Conservation (phyloP, 2,113 vertebrate species). For the Myrmecophaga tridactyla region DNA sequence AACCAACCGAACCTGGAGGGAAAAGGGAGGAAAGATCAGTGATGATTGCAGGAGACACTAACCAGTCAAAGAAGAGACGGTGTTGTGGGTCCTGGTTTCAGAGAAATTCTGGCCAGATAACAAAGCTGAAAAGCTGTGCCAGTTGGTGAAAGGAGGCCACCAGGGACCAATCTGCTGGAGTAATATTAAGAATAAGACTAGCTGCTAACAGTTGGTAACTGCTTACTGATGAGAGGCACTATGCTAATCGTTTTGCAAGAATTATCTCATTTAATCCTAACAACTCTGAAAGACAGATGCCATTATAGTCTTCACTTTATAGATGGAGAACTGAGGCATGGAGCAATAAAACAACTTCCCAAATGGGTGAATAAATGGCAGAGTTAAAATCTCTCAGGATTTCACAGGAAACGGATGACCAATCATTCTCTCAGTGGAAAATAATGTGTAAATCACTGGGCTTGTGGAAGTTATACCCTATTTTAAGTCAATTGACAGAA, state of each 20-base stretch:
- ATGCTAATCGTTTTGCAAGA: constrained; percentile 4
- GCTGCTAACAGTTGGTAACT: not conserved
- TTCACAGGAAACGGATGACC: not conserved
- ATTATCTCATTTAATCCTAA: not conserved
- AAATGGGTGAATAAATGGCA: constrained; percentile 2
- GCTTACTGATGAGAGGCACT: not conserved
- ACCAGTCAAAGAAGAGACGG: not conserved
- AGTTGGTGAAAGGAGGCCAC: not conserved
- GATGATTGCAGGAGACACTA: constrained; percentile 1
- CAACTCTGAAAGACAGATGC: not conserved
- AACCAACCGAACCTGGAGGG: not conserved
- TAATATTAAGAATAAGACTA: not conserved
- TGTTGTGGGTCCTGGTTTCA: not conserved
- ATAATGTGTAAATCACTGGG: not conserved
- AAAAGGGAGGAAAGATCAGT: not conserved
- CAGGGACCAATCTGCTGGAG: not conserved
- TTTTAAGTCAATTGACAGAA: not conserved
- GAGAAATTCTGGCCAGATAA: constrained; percentile 10
- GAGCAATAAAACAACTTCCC: constrained; percentile 22
- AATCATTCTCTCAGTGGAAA: not conserved
- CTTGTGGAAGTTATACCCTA: constrained; percentile 14
- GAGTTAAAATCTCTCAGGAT: not conserved
- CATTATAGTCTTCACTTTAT: not conserved
- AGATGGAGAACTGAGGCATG: not conserved
- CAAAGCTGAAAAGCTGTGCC: not conserved